Conservation (phyloP, 92 coral and sea anemone species). For the Palythoa heliodiscus region DNA sequence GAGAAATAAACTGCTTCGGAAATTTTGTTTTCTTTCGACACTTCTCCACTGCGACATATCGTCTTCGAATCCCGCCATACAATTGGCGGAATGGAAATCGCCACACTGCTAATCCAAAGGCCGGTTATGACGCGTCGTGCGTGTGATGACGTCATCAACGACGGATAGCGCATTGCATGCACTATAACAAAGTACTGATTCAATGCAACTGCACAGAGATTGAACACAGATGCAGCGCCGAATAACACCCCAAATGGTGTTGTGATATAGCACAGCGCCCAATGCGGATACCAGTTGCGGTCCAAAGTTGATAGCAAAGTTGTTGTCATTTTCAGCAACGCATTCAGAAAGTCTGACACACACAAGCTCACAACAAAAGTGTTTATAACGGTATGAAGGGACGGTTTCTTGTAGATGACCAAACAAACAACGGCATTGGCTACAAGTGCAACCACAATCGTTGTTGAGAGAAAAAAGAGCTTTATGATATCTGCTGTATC, state of each 20-base stretch:
- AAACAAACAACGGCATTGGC: constrained; percentile 75
- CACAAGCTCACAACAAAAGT: constrained; percentile 86
- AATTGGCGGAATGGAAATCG: constrained; percentile 81
- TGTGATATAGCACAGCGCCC: constrained; percentile 85
- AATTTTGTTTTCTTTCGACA: constrained; percentile 69
- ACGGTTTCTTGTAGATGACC: constrained; percentile 69
- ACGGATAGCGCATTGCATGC: constrained; percentile 80
- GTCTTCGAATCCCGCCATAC: constrained; percentile 86
- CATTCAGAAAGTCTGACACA: constrained; percentile 84
- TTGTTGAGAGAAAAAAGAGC: constrained; percentile 17
- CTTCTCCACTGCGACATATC: constrained; percentile 90
- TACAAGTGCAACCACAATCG: constrained; percentile 64
- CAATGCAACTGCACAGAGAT: constrained; percentile 92
- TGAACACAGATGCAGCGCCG: constrained; percentile 95
- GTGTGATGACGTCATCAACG: constrained; percentile 78
- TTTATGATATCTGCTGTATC: constrained; percentile 4
- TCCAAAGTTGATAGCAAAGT: constrained; percentile 76
- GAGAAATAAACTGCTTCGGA: constrained; percentile 81
- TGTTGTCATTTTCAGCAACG: constrained; percentile 89
- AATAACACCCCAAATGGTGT: constrained; percentile 95
- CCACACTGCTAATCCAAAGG: constrained; percentile 83
- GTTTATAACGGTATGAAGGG: constrained; percentile 77
- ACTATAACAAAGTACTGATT: constrained; percentile 86
- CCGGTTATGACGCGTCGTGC: constrained; percentile 78
- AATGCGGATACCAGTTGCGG: constrained; percentile 91